Conservation (phyloP, 30 jellyfish, hydroid and myxozoan species). For the Cassiopea andromeda region DNA sequence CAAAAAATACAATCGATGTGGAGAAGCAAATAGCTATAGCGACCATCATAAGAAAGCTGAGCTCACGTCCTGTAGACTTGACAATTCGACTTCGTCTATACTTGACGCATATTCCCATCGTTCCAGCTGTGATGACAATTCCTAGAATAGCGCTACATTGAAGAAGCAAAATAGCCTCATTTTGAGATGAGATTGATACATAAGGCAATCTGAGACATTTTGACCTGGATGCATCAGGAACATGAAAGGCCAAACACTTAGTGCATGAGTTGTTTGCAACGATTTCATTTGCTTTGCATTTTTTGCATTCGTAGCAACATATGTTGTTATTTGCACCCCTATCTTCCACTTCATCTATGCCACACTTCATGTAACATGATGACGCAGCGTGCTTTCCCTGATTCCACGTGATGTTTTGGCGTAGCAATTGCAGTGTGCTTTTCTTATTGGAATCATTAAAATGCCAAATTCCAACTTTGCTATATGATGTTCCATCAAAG, state of each 20-base stretch:
- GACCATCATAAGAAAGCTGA: constrained; percentile 25
- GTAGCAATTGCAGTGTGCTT: neutral
- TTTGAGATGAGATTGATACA: neutral
- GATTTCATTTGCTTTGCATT: constrained; percentile 35
- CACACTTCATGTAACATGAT: constrained; percentile 53
- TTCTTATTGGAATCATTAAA: neutral
- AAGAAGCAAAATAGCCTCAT: neutral
- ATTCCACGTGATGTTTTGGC: neutral
- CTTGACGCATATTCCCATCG: constrained; percentile 17
- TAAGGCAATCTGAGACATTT: constrained; percentile 36
- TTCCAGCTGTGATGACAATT: neutral
- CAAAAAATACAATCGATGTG: constrained; percentile 21
- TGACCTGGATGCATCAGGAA: constrained; percentile 1
- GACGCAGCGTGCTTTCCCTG: neutral
- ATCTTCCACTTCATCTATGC: constrained; percentile 24
- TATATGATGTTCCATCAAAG: neutral
- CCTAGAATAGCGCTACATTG: constrained; percentile 25
- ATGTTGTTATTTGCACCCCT: neutral
- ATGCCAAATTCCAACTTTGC: constrained; percentile 8
- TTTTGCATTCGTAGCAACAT: constrained; percentile 73
- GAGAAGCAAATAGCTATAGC: constrained; percentile 30
- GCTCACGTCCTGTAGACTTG: constrained; percentile 66
- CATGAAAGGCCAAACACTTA: constrained; percentile 16
- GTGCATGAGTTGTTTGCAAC: constrained; percentile 58
- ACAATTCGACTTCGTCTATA: constrained; percentile 11